Conservation (phyloP, 2,113 vertebrate genomes). For the Rhadina sibilatrix region DNA sequence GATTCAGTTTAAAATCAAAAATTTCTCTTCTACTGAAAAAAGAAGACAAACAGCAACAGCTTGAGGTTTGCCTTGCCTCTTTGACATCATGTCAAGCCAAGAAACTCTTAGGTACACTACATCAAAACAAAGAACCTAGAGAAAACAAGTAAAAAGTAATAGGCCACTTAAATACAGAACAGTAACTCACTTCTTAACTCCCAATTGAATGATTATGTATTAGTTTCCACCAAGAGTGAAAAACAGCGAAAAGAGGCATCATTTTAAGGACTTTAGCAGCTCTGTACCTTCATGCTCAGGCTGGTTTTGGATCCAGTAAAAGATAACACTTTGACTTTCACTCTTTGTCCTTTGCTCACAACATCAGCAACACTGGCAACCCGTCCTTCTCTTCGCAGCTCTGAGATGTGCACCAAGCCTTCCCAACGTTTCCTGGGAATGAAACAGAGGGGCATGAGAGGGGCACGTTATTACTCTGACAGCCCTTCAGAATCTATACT, state of each 20-base stretch:
- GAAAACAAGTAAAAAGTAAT: neutral
- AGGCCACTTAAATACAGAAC: neutral
- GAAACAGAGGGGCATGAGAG: neutral
- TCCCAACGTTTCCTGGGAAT: slow-evolving; percentile 92
- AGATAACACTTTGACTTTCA: slow-evolving; percentile 96
- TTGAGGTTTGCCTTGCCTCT: neutral
- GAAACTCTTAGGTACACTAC: neutral
- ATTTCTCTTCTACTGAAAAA: neutral
- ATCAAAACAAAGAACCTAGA: neutral
- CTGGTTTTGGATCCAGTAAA: slow-evolving; percentile 99
- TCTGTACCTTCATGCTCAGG: slow-evolving; percentile 95
- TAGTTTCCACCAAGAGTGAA: neutral
- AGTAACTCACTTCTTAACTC: neutral
- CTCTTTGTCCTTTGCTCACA: slow-evolving; percentile 96
- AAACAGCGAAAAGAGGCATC: accelerated
- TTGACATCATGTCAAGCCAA: neutral
- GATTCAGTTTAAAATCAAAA: neutral
- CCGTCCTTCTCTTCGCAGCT: slow-evolving; percentile 91
- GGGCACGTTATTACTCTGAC: neutral
- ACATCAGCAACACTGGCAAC: slow-evolving; percentile 97
- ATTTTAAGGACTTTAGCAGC: neutral
- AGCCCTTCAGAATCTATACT: neutral
- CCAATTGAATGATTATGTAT: neutral
- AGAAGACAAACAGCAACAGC: neutral
- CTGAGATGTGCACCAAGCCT: slow-evolving; percentile 96